A percentile compares a stretch with the other conserved stretches of the same genome.
Evolutionary conservation across 1,140 invertebrate genomes (phyloP).

Genomic region (Paralvinella palmiformis): DNA sequence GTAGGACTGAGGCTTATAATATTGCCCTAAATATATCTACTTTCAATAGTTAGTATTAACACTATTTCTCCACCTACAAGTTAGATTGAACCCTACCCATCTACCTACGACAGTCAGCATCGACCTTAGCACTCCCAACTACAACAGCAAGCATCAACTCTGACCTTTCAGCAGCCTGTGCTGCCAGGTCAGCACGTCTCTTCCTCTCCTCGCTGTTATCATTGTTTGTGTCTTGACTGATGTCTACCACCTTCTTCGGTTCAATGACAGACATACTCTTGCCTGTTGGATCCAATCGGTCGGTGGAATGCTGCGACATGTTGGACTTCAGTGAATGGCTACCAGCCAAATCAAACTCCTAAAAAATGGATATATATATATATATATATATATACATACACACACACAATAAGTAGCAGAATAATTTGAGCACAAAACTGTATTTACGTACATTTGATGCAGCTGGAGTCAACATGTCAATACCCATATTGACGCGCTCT

Average conservation of each 20-base stretch:
- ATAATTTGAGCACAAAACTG: neutral
- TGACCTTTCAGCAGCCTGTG: constrained; percentile 41
- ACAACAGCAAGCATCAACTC: neutral
- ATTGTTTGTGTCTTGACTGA: too few relatives aligned
- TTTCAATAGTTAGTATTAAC: too few relatives aligned
- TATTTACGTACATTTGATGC: neutral
- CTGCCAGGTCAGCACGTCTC: constrained; percentile 33
- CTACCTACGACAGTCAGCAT: too few relatives aligned
- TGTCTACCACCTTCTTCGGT: neutral
- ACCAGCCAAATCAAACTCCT: neutral
- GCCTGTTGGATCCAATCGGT: constrained; percentile 10
- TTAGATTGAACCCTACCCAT: too few relatives aligned
- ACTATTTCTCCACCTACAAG: too few relatives aligned
- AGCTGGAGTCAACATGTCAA: constrained; percentile 10
- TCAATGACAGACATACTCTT: constrained; percentile 8
- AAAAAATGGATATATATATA: too few relatives aligned
- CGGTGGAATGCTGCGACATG: constrained; percentile 12
- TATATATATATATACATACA: too few relatives aligned
- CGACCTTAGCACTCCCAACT: too few relatives aligned
- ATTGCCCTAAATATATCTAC: too few relatives aligned
- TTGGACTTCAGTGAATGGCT: constrained; percentile 40
- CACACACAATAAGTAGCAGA: neutral
- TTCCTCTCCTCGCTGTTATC: constrained; percentile 37
- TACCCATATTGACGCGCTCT: constrained; percentile 30
- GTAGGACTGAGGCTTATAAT: too few relatives aligned